Percentiles rank a stretch among this genome's conserved stretches.
phyloP scores from a whole-genome alignment of 2,797 vertebrate genomes.

The Rhinichthys osculus region DNA sequence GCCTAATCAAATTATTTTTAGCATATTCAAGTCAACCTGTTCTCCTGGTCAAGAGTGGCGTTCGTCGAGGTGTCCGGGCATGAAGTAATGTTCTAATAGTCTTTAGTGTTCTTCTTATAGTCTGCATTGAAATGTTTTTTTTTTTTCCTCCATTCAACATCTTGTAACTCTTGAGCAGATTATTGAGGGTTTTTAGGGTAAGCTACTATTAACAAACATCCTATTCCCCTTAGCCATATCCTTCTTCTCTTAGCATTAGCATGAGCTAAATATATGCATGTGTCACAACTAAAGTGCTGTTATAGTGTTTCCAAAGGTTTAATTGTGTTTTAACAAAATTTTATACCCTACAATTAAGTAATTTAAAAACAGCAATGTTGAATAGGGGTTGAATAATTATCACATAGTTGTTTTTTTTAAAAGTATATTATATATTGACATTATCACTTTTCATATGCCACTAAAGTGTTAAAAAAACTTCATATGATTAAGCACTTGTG shows the following conservation, averaged over 20 bases:
- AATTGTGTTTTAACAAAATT: neutral
- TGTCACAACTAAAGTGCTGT: neutral
- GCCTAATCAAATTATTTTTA: no score
- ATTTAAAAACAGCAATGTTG: neutral
- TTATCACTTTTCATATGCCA: neutral
- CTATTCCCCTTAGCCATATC: no score
- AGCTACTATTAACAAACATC: no score
- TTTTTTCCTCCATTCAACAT: no score
- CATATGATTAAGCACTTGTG: neutral
- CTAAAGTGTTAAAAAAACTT: neutral
- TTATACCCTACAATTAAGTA: neutral
- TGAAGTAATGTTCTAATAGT: no score
- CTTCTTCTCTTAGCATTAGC: neutral
- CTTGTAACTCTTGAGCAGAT: no score
- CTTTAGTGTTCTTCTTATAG: no score
- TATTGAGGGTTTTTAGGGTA: no score
- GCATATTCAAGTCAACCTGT: no score
- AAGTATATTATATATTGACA: neutral
- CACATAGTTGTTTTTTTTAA: neutral
- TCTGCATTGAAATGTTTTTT: no score
- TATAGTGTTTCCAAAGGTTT: neutral
- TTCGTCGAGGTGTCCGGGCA: no score
- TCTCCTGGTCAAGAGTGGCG: no score
- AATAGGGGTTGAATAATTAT: neutral
- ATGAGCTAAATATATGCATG: neutral